Percentiles rank a stretch among this genome's conserved stretches.
These are phyloP conservation scores for Rhaphigaster nebulosa DNA, from an alignment of 2,888 invertebrate genomes.

Conservation along the genomic window DNA sequence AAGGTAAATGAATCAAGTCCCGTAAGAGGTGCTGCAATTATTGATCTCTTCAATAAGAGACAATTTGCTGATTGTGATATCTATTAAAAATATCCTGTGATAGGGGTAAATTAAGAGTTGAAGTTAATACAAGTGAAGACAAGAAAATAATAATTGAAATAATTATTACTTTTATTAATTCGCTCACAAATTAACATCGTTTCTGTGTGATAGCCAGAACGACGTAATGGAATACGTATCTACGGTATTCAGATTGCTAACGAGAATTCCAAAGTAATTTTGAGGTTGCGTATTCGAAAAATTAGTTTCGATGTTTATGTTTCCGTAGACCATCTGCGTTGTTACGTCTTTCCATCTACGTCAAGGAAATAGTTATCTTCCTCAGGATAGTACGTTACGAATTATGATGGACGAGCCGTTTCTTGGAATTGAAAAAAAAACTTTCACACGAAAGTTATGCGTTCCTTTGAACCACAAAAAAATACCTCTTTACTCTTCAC, in stretches of 20 bases:
- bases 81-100: no score
- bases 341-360: neutral
- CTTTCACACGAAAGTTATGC: neutral
- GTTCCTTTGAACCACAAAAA: neutral
- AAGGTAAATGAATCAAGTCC: no score
- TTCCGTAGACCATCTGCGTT: neutral
- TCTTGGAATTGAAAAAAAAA: neutral
- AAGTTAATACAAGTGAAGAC: no score
- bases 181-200: neutral
- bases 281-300: neutral
- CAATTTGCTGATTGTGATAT: no score
- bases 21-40: no score
- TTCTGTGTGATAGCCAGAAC: neutral
- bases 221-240: neutral
- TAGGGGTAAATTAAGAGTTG: no score
- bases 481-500: neutral
- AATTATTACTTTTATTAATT: neutral
- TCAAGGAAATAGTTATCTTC: conserved; percentile 1
- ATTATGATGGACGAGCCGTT: conserved; percentile 18
- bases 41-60: no score
- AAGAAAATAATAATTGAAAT: no score
- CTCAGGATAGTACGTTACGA: neutral
- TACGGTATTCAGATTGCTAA: neutral
- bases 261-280: neutral
- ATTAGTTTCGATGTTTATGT: neutral